Evolutionary conservation across 2,888 invertebrate genomes (phyloP).

Genomic region (Lamproptera curius): DNA sequence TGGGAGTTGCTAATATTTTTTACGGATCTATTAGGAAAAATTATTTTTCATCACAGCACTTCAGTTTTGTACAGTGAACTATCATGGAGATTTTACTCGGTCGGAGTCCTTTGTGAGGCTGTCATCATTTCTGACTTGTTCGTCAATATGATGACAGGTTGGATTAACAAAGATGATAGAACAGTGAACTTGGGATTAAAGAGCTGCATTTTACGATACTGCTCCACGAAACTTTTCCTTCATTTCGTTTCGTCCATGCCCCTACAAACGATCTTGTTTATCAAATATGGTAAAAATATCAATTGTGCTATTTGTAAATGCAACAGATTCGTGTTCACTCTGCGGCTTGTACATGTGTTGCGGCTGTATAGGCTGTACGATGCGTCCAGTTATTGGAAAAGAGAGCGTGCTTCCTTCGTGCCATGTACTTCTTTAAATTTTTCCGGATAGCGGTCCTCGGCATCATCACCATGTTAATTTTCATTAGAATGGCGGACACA

Average conservation of each 20-base stretch:
- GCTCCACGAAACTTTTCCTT: conserved; percentile 22
- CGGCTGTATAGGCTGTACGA: conserved; percentile 23
- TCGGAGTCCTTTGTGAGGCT: conserved; percentile 20
- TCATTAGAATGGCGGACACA: conserved; percentile 21
- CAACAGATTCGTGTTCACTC: conserved; percentile 22
- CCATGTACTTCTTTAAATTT: conserved; percentile 21
- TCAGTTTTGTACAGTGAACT: conserved; percentile 23
- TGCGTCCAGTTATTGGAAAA: conserved; percentile 22
- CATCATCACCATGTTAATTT: conserved; percentile 20
- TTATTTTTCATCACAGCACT: conserved; percentile 23
- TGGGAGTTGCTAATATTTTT: conserved; percentile 22
- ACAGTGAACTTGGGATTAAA: conserved; percentile 23
- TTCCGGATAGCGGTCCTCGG: conserved; percentile 24
- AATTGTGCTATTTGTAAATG: conserved; percentile 23
- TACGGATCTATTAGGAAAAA: conserved; percentile 19
- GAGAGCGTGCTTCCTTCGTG: conserved; percentile 15
- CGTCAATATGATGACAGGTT: conserved; percentile 22
- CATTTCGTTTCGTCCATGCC: conserved; percentile 23
- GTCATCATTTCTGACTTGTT: conserved; percentile 21
- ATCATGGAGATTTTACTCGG: conserved; percentile 20
- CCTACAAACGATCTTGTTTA: conserved; percentile 21
- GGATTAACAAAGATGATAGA: conserved; percentile 17
- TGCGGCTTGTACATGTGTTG: conserved; percentile 20
- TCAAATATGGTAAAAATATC: conserved; percentile 23
- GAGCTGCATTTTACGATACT: conserved; percentile 21